These are phyloP conservation scores for Ornithoptera alexandrae DNA, from an alignment of 2,888 invertebrate genomes.

Conservation along the genomic window DNA sequence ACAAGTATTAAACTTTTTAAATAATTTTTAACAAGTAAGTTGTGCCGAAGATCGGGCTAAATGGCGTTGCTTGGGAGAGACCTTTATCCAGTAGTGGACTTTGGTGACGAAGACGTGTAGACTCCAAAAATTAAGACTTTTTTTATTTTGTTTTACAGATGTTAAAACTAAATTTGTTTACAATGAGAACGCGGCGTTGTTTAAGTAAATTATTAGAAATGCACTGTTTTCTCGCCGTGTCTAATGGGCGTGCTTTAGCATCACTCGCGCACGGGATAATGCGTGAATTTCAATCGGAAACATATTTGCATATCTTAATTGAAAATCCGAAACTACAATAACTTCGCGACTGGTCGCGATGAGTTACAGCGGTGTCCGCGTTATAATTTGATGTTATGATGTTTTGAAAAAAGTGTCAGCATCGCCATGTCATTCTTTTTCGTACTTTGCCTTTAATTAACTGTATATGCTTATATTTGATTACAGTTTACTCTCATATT, in stretches of 20 bases:
- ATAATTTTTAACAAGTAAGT: too few relatives aligned
- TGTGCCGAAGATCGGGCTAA: too few relatives aligned
- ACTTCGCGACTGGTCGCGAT: conserved; percentile 10
- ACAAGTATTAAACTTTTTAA: too few relatives aligned
- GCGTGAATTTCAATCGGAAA: conserved; percentile 28
- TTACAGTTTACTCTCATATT: too few relatives aligned
- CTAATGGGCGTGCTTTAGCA: conserved; percentile 13
- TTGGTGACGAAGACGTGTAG: too few relatives aligned
- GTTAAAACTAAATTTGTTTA: conserved; percentile 3
- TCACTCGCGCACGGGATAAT: conserved; percentile 11
- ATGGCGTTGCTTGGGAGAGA: too few relatives aligned
- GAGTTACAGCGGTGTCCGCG: conserved; percentile 1
- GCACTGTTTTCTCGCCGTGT: conserved; percentile 9
- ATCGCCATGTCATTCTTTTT: too few relatives aligned
- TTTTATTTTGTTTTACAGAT: background rate
- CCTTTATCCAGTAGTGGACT: too few relatives aligned
- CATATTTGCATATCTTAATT: conserved; percentile 30
- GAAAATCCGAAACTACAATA: conserved; percentile 21
- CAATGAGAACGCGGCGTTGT: background rate
- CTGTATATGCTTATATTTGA: too few relatives aligned
- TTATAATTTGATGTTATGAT: background rate
- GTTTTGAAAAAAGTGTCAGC: background rate
- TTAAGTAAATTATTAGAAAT: conserved; percentile 18
- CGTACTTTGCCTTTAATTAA: too few relatives aligned
- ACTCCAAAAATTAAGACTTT: too few relatives aligned